A percentile compares a stretch with the other conserved stretches of the same genome.
Conservation (phyloP, 1,140 invertebrate genomes). For the Penaeus vannamei region DNA sequence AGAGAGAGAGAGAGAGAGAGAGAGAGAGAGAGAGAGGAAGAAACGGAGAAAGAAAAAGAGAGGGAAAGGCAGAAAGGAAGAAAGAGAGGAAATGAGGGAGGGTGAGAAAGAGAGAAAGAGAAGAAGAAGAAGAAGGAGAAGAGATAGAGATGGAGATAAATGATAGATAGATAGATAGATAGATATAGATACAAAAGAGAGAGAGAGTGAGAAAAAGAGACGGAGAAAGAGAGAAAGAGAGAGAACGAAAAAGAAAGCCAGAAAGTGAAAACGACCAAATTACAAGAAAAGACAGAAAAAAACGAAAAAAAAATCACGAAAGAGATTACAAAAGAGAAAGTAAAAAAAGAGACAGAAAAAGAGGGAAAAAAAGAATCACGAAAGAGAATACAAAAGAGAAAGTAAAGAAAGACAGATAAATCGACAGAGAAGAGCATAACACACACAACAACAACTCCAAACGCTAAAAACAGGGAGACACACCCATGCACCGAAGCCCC, state of each 20-base stretch:
- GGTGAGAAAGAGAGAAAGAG: neutral
- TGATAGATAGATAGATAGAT: neutral
- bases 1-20: neutral
- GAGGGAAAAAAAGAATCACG: neutral
- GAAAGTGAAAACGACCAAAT: neutral
- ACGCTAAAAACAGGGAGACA: no score
- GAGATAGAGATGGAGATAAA: neutral
- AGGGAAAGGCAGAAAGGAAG: neutral
- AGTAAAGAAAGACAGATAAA: neutral
- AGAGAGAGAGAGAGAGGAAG: neutral
- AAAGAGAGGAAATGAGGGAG: neutral
- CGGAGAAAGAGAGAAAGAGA: neutral
- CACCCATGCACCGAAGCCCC: no score
- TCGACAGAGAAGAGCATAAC: neutral
- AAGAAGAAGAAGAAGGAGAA: neutral
- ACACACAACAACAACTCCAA: no score
- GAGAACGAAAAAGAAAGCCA: neutral
- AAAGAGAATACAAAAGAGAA: neutral
- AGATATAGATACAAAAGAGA: neutral
- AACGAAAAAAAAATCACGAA: neutral
- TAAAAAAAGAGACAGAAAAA: neutral
- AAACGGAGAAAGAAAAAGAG: neutral
- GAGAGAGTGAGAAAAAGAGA: neutral
- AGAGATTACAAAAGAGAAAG: neutral
- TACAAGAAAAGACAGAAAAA: neutral